Evolutionary conservation across 2,113 vertebrate genomes (phyloP).

Genomic region (human (Homo sapiens)): DNA sequence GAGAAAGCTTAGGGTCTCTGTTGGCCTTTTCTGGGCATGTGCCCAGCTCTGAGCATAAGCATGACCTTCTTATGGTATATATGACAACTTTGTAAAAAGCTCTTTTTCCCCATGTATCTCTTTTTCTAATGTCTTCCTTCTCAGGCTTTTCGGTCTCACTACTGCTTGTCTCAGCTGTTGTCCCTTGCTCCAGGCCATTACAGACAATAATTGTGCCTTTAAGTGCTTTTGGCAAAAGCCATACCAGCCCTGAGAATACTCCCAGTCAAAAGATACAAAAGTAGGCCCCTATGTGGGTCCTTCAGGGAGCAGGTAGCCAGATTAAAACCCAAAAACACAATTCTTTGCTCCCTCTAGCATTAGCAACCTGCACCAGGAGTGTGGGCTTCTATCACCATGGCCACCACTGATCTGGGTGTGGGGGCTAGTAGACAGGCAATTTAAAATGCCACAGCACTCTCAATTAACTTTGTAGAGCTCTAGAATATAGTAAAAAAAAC

Average conservation of each 20-base stretch:
- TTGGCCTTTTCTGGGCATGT: background rate
- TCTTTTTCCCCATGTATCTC: background rate
- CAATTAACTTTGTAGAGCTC: background rate
- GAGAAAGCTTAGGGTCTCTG: background rate
- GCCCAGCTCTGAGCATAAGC: background rate
- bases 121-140: slow-evolving; percentile 23
- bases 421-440: background rate
- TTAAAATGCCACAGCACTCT: background rate
- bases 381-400: background rate
- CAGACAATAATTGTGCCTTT: background rate
- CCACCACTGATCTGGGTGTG: background rate
- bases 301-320: background rate
- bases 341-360: background rate
- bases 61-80: background rate
- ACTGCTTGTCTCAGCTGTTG: background rate
- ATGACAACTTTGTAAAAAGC: background rate
- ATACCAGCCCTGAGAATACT: background rate
- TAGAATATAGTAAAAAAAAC: too few species aligned
- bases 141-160: background rate
- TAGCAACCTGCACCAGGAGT: background rate
- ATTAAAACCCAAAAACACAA: background rate
- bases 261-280: slow-evolving; percentile 10
- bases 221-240: slow-evolving; percentile 21
- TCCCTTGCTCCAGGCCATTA: background rate
- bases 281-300: background rate